These are phyloP conservation scores for Pimephales promelas DNA, from an alignment of 2,113 vertebrate species.

Conservation along the genomic window DNA sequence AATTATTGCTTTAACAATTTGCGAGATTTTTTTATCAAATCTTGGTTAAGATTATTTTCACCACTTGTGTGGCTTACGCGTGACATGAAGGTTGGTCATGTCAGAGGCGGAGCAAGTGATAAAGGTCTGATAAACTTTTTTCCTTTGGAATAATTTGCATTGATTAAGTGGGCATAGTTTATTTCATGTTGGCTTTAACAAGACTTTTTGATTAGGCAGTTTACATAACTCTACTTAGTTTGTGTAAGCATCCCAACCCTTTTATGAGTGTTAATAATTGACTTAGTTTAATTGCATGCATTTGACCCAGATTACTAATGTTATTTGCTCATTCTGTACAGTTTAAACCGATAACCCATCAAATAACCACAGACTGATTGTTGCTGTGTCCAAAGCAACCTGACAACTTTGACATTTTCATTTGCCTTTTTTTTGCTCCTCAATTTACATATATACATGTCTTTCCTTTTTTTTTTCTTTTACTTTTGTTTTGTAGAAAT, in stretches of 20 bases:
- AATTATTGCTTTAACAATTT: neutral
- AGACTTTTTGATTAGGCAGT: neutral
- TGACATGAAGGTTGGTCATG: neutral
- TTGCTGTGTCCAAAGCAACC: neutral
- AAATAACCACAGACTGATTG: slow-evolving; percentile 7
- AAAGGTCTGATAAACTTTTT: neutral
- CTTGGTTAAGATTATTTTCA: neutral
- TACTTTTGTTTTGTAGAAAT: slow-evolving; percentile 78
- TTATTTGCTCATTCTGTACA: slow-evolving; percentile 5
- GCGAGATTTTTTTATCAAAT: neutral
- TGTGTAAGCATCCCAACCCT: slow-evolving; percentile 17
- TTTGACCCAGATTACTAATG: slow-evolving; percentile 8
- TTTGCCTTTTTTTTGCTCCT: slow-evolving; percentile 15
- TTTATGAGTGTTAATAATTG: slow-evolving; percentile 24
- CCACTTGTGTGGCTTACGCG: neutral
- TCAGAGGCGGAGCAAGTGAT: neutral
- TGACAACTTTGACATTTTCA: slow-evolving; percentile 6
- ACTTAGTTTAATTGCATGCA: slow-evolving; percentile 33
- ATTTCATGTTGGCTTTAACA: slow-evolving; percentile 27
- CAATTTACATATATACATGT: slow-evolving; percentile 62
- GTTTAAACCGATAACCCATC: slow-evolving; percentile 1
- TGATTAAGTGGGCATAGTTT: neutral
- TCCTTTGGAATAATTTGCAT: neutral
- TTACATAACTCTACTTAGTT: slow-evolving; percentile 2
- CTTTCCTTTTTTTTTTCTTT: slow-evolving; percentile 75